A percentile compares a stretch with the other conserved stretches of the same genome.
These are phyloP conservation scores for Temnothorax unifasciatus DNA, from an alignment of 2,888 invertebrate genomes.

Conservation along the genomic window DNA sequence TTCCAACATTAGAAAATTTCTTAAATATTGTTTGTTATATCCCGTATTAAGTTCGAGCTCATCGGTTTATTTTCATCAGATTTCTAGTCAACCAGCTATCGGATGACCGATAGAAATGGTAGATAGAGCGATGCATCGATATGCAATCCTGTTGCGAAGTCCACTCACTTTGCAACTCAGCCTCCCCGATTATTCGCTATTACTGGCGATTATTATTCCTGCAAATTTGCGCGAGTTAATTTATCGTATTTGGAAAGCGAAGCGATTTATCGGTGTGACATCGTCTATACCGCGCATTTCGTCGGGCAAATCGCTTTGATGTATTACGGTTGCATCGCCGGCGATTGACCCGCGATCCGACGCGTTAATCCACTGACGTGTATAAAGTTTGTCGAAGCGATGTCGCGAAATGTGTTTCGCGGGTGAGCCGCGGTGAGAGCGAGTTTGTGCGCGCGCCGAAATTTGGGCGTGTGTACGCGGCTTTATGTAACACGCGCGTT, in stretches of 20 bases:
- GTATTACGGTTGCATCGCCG: conserved; percentile 34
- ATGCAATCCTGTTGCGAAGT: background rate
- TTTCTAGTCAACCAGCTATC: too few relatives aligned
- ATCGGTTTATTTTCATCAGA: background rate
- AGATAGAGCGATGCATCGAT: background rate
- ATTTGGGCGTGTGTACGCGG: conserved; percentile 46
- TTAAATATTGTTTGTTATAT: background rate
- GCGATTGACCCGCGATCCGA: conserved; percentile 49
- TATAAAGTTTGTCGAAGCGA: conserved; percentile 49
- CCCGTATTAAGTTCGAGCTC: background rate
- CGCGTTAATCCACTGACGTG: conserved; percentile 50
- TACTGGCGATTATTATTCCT: conserved; percentile 31
- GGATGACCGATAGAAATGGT: background rate
- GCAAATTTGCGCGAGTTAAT: conserved; percentile 45
- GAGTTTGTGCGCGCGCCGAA: conserved; percentile 15
- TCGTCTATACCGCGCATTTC: conserved; percentile 1
- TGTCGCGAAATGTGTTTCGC: conserved; percentile 40
- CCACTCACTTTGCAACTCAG: background rate
- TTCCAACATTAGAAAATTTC: background rate
- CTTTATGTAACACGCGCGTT: conserved; percentile 55
- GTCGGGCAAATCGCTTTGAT: conserved; percentile 43
- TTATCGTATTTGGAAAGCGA: conserved; percentile 16
- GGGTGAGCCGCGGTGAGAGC: background rate
- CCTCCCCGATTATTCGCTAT: background rate
- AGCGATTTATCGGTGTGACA: background rate